Evolutionary conservation across 2,113 vertebrate genomes (phyloP).

Genomic region (Scophthalmus maximus): DNA sequence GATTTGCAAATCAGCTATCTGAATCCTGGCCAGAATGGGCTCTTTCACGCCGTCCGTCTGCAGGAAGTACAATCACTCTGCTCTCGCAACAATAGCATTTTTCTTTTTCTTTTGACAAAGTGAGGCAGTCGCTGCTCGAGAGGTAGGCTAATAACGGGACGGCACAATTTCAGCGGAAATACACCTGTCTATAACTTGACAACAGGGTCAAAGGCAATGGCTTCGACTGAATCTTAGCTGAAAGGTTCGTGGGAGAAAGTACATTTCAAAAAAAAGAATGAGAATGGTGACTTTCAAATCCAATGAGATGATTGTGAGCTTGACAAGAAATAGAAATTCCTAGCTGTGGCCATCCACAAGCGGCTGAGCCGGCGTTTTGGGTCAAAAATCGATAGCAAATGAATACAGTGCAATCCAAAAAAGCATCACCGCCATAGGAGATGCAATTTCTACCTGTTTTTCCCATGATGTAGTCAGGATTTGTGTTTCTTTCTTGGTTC

Average conservation of each 20-base stretch:
- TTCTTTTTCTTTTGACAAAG: constrained; percentile 7
- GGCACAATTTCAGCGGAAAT: background rate
- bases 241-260: constrained; percentile 3
- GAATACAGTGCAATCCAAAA: constrained; percentile 69
- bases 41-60: constrained; percentile 39
- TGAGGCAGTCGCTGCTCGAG: constrained; percentile 5
- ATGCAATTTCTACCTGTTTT: constrained; percentile 57
- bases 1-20: constrained; percentile 62
- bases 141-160: constrained; percentile 4
- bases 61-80: constrained; percentile 26
- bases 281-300: constrained; percentile 23
- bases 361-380: constrained; percentile 31
- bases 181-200: background rate
- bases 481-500: constrained; percentile 75
- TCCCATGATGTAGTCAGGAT: constrained; percentile 66
- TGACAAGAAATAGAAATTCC: constrained; percentile 31
- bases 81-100: background rate
- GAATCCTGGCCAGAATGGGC: constrained; percentile 46
- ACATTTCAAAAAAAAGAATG: background rate
- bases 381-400: constrained; percentile 65
- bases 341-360: constrained; percentile 42
- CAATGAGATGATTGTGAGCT: constrained; percentile 39
- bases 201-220: constrained; percentile 20
- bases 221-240: background rate
- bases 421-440: constrained; percentile 39